Evolutionary conservation across 2,888 invertebrate genomes (phyloP), one percentile per base, ranked within the genome.

Genomic region (Drosophila neotestacea): DNA sequence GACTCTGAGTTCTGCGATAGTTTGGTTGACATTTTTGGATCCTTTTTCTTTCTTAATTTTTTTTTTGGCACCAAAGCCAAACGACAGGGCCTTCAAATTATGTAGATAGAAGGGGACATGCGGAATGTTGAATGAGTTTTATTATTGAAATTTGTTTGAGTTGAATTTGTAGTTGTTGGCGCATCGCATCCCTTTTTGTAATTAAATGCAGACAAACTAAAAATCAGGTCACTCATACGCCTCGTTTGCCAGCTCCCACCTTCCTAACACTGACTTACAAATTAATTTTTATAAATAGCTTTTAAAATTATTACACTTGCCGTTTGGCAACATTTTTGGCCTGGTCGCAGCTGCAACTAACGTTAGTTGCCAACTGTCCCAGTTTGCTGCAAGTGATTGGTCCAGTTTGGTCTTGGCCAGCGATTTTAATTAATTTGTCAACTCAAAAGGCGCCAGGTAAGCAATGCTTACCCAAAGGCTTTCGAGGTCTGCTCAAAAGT

Each of bases 111-210:
- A 50, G 13, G 30, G 42, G 16, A 27, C 42, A 5, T 16, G 42
- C 16, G 42, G n/a, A 34, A 22, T 4, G 70, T 30, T 42, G 16
- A 38, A 16, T 7, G 52, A 76, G 60, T 81, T 79, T 79, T 85
- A 85, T 79, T 87, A 87, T 87, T 85, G 70, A 85, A 85, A 83
- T 77, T 87, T 79, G 82, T 81, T 87, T 85, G 67, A 66, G 72
- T 73, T 73, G 74, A 56, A 65, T 77, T 74, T 73, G 60, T 66
- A 55, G 84, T 66, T 75, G 59, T 44, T 68, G 63, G 34, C 71
- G 64, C 79, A 70, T 73, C 82, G 64, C 79, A 70, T 73, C 82
- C 72, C 70, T 71, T 77, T 84, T 73, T 75, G 80, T 84, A 88
- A 85, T 84, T 88, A 84, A 85, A 78, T 80, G 85, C 75, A 85